Base-by-base conservation (phyloP, 2,113 vertebrate species). In the Cranoglanis bouderius region DNA sequence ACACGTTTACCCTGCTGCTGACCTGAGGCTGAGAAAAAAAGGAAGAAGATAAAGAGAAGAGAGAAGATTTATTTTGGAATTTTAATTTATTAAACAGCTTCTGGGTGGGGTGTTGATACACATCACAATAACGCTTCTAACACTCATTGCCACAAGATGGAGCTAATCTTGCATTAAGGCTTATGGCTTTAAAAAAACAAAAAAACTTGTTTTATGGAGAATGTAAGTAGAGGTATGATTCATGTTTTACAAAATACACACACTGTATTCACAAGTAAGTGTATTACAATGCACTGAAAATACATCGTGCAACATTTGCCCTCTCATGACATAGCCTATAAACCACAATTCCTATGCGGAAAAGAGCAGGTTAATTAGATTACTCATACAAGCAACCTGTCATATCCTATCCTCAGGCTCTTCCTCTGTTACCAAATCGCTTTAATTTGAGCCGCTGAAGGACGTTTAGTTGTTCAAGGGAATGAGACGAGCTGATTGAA, bases 1-100 rank as follows among this genome's bases (percentile, higher is more conserved):
- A 90, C 88, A 91, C 91, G 95, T 92, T 63, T 90, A 74, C 92
- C 91, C 89, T 93, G 95, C 96, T 81, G 1, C 96, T 81, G 1
- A 90, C 78, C 89, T 90, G 90, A 88, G 80, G 61, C 8, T 90
- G 83, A 19, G 13, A 24, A 19, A 32, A 21, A 24, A 32, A 29
- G 29, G 57, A 59, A 18, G 9, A 29, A 57, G 40, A 51, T 38
- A 67, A 51, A n/a, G 14, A 21, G 63, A 72, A n/a, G 51, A 80
- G 1, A 35, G 38, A 49, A 4, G 75, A 83, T 29, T 57, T 49
- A 26, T 29, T 38, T 84, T 21, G 10, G 13, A 55, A 40, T 16
- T 75, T 59, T 8, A 29, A 43, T 63, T 26, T 84, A 29, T 63
- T 14, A 16, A 59, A 38, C 7, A 70, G 19, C 16, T 84, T 49